Evolutionary conservation across 2,113 vertebrate genomes (phyloP).

Genomic region (Plotosus lineatus): DNA sequence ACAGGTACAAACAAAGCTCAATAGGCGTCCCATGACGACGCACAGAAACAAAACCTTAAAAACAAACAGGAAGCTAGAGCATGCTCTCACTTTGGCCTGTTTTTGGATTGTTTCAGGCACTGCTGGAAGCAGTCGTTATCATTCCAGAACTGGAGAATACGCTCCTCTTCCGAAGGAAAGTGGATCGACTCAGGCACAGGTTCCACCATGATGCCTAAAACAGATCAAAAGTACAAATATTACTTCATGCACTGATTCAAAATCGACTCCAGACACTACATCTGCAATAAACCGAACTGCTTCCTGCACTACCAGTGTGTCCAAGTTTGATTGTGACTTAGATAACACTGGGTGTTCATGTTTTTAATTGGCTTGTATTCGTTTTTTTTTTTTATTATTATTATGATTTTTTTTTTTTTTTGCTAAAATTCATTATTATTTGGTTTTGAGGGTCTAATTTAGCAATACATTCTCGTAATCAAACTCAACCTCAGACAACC

Average conservation of each 20-base stretch:
- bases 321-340: background rate
- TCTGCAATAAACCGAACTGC: background rate
- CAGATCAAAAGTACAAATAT: background rate
- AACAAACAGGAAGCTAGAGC: background rate
- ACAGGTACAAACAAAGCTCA: background rate
- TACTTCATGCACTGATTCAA: background rate
- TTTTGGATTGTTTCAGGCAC: constrained; percentile 93
- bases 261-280: rapidly evolving
- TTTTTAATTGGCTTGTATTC: background rate
- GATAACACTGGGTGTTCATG: background rate
- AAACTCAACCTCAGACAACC: no score
- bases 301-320: background rate
- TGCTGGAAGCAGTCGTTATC: constrained; percentile 88
- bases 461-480: no score
- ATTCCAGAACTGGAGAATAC: constrained; percentile 84
- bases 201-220: constrained; percentile 80
- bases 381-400: no score
- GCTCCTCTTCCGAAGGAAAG: constrained; percentile 91
- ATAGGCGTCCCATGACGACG: background rate
- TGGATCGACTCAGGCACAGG: constrained; percentile 86
- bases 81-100: constrained; percentile 80
- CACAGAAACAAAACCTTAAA: background rate
- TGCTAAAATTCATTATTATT: no score
- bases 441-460: background rate
- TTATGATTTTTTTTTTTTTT: no score